These are phyloP conservation scores for Spisula solida DNA, from an alignment of 2,888 invertebrate genomes.

Conservation along the genomic window DNA sequence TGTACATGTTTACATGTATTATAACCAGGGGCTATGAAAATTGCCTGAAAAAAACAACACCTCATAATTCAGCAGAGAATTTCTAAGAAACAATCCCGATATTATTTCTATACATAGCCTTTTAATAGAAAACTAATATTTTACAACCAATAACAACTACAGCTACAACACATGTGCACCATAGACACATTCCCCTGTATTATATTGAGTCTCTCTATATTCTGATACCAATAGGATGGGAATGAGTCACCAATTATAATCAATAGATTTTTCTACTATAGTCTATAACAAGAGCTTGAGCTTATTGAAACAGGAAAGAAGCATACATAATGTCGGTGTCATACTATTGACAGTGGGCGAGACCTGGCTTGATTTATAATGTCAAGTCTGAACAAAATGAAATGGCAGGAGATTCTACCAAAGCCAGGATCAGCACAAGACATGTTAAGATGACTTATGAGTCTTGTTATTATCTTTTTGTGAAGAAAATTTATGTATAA, in stretches of 20 bases:
- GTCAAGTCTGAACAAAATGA: no score
- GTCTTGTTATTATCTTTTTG: no score
- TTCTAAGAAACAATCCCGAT: background rate
- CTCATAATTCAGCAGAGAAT: background rate
- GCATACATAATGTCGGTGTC: background rate
- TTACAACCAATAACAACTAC: background rate
- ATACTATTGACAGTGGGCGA: no score
- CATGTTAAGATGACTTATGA: no score
- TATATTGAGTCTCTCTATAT: background rate
- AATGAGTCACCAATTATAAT: slow-evolving; percentile 14
- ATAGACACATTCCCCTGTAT: background rate
- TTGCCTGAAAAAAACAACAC: no score
- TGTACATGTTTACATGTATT: no score
- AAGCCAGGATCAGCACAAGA: no score
- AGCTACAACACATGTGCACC: slow-evolving; percentile 9
- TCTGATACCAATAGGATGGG: background rate
- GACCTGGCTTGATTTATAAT: no score
- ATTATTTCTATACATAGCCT: background rate
- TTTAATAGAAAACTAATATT: background rate
- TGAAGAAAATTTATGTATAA: no score
- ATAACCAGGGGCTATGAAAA: no score
- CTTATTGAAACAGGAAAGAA: background rate
- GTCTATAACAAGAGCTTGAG: no score
- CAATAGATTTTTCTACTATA: background rate
- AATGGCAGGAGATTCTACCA: no score